Evolutionary conservation across 2,113 vertebrate genomes (phyloP).

Genomic region (Phodopus roborovskii): DNA sequence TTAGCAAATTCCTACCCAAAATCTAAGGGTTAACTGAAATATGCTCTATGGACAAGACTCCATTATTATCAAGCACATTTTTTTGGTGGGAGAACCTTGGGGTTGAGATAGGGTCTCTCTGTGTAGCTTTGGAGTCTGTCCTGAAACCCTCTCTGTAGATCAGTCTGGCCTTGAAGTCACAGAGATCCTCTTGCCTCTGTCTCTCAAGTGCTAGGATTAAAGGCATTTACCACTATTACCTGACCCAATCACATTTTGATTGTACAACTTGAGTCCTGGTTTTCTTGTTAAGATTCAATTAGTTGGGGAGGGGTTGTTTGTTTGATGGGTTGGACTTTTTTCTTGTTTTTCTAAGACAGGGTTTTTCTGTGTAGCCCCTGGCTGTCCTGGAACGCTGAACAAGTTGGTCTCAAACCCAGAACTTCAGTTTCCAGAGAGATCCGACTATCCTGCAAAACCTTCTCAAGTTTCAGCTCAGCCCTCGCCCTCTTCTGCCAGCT

Average conservation of each 20-base stretch:
- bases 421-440: too few relatives aligned
- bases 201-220: too few relatives aligned
- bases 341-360: background rate
- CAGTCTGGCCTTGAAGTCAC: too few relatives aligned
- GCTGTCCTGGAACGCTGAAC: background rate
- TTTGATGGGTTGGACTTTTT: background rate
- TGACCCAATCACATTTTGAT: background rate
- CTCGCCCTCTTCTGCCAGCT: too few relatives aligned
- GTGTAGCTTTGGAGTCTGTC: too few relatives aligned
- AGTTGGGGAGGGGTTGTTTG: background rate
- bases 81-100: too few relatives aligned
- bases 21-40: background rate
- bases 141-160: too few relatives aligned
- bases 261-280: background rate
- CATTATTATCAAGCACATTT: background rate
- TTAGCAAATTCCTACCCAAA: background rate
- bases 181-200: too few relatives aligned
- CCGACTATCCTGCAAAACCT: too few relatives aligned
- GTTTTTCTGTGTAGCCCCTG: background rate
- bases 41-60: background rate
- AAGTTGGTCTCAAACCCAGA: background rate
- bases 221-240: too few relatives aligned
- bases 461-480: too few relatives aligned
- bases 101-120: too few relatives aligned
- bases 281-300: background rate